Base-by-base conservation (phyloP, 2,888 invertebrate genomes). In the Dusona sp. region DNA sequence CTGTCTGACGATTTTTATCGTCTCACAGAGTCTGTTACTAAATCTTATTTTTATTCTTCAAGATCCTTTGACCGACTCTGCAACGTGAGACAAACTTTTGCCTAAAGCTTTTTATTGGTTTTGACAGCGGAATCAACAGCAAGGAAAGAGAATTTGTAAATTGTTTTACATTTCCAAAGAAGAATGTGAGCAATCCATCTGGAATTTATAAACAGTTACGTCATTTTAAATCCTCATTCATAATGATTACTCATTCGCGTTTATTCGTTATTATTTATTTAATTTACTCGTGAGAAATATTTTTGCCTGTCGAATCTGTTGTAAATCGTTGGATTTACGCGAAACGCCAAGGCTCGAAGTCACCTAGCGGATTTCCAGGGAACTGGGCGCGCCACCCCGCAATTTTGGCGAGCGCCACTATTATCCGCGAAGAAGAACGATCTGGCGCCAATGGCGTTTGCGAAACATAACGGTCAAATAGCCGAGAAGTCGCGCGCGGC, bases 381-480 rank as follows among this genome's bases (percentile, higher is more conserved):
- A 68, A 25, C 7, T 16, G 8, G 19, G 3, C 8, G 3, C 38
- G 9, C 9, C 9, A 3, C 22, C 16, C 42, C 22, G 68, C 16
- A 13, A 22, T 19, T n/a, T 11, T 42, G 22, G 13, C 13, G 67
- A 22, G 13, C 36, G 38, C 67, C 13, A 61, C 61, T 67, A 22
- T 67, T 22, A 38, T 42, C 19, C 22, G 38, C 3, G 9, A 11
- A 38, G 11, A 38, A 11, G 13, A 42, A 9, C 13, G 68, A 68
- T 25, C 22, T 16, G 36, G 42, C 68, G 68, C 68, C 38, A 68
- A 22, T 68, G 42, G 38, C 42, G 38, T 42, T 42, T n/a, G 61
- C 25, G 8, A 22, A 36, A 22, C 38, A 38, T 65, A 65, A 65
- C 65, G n/a, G 33, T 38, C 33, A 65, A 65, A 19, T 65, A 36